Evolutionary conservation across 2,888 invertebrate species (phyloP), one percentile per base, ranked within the genome.

Genomic region (Flexamia atlantica): DNA sequence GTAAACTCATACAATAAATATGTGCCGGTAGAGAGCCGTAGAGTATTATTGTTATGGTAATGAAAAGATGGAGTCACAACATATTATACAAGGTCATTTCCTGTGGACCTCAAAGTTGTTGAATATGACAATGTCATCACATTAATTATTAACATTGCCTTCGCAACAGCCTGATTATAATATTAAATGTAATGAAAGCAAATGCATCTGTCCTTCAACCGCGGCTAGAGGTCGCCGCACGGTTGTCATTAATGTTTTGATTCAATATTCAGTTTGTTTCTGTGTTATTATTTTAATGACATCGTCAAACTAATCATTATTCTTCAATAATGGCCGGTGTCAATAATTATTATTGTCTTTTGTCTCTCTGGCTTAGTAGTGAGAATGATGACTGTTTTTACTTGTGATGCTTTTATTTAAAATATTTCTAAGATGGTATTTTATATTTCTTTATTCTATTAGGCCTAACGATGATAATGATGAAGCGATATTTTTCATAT

Each of bases 81-180:
- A 28, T 36, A 40, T 76, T 76, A 76, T 76, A 76, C 74, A 76
- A 76, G 74, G 74, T 76, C 74, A 76, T 46, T 76, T 76, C 74
- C 74, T 76, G 70, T 23, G 79, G 30, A 36, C 30, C 79, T 36
- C 53, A 50, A 79, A 53, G 57, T 79, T 57, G 50, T 79, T 79
- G 57, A 79, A 50, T 79, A 79, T 79, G 57, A 79, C 53, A 57
- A 76, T 79, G 79, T 53, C 79, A 53, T 57, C 79, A 57, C 79
- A 79, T 79, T 79, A 50, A 79, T 79, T 57, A 79, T 79, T 53
- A 53, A 79, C 79, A 79, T 79, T 57, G 57, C 79, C 32, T 79
- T 28, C 79, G 57, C 46, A 79, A 53, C 36, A 30, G 50, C 79
- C 79, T 79, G 57, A 79, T 79, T 79, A 79, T 79, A 79, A 79